Evolutionary conservation across 2,797 vertebrate species (phyloP).

Genomic region (Muraenolepis orangiensis): DNA sequence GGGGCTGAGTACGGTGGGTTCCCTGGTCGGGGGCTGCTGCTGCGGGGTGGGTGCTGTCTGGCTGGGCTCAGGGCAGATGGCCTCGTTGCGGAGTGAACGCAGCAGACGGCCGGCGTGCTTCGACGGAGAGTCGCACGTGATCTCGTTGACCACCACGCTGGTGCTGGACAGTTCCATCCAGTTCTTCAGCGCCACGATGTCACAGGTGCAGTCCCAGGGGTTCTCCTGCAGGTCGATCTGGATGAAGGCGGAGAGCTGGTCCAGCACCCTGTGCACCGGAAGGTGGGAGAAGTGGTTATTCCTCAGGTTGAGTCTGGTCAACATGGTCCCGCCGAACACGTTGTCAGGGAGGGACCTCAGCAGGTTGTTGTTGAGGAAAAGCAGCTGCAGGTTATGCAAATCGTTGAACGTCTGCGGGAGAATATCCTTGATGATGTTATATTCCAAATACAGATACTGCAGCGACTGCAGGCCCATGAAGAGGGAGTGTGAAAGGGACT

Average conservation of each 20-base stretch:
- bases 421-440: conserved; percentile 97
- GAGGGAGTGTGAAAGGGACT: conserved; percentile 86
- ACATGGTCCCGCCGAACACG: conserved; percentile 88
- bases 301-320: conserved; percentile 92
- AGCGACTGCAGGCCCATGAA: conserved; percentile 89
- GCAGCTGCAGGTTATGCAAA: conserved; percentile 88
- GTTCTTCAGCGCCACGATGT: conserved; percentile 92
- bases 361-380: conserved; percentile 97
- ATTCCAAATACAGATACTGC: conserved; percentile 98
- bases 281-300: conserved; percentile 96
- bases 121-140: conserved; percentile 91
- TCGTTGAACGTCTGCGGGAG: conserved; percentile 87
- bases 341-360: conserved; percentile 87
- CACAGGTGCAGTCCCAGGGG: conserved; percentile 96
- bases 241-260: conserved; percentile 93
- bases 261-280: conserved; percentile 88
- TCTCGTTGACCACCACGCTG: conserved; percentile 92
- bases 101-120: conserved; percentile 89
- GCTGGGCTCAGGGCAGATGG: conserved; percentile 88
- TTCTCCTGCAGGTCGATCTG: conserved; percentile 99
- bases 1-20: conserved; percentile 77
- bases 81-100: conserved; percentile 88
- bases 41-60: conserved; percentile 67
- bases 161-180: conserved; percentile 94
- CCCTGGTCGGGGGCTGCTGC: conserved; percentile 63